phyloP scores from a whole-genome alignment of 2,888 invertebrate species.

The Harmothoe impar region DNA sequence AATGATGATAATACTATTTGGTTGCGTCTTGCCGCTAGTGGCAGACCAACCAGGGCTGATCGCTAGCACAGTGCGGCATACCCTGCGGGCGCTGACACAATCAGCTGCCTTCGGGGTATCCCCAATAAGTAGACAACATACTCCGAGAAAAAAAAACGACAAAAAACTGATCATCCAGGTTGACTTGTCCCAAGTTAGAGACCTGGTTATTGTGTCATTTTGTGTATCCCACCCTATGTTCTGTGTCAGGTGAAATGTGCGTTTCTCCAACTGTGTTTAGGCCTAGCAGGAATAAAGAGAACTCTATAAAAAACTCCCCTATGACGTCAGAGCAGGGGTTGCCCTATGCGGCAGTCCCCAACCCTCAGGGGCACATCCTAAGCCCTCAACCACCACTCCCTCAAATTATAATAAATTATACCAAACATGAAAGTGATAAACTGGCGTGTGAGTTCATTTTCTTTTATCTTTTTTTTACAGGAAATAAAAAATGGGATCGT shows the following conservation, averaged over 20 bases:
- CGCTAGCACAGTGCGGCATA: background rate
- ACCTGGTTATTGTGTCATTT: conserved; percentile 54
- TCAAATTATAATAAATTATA: conserved; percentile 61
- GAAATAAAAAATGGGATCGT: too few species aligned
- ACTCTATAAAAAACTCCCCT: background rate
- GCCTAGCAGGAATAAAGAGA: conserved; percentile 3
- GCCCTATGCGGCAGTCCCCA: background rate
- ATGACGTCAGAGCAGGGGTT: background rate
- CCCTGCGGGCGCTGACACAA: background rate
- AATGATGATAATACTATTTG: background rate
- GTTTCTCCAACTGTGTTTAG: conserved; percentile 45
- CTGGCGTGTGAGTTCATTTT: background rate
- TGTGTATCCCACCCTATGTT: conserved; percentile 53
- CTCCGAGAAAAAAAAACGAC: conserved; percentile 23
- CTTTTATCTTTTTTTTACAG: too few species aligned
- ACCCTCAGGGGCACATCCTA: conserved; percentile 36
- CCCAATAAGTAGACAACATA: conserved; percentile 32
- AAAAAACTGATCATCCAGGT: conserved; percentile 6
- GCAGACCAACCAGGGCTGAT: background rate
- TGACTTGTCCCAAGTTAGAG: conserved; percentile 43
- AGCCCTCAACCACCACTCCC: conserved; percentile 53
- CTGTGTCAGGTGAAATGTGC: conserved; percentile 57
- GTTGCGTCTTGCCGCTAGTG: conserved; percentile 21
- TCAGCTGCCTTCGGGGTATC: background rate
- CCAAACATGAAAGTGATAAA: conserved; percentile 41